phyloP scores from a whole-genome alignment of 2,113 vertebrate genomes.

The Shinisaurus crocodilurus region DNA sequence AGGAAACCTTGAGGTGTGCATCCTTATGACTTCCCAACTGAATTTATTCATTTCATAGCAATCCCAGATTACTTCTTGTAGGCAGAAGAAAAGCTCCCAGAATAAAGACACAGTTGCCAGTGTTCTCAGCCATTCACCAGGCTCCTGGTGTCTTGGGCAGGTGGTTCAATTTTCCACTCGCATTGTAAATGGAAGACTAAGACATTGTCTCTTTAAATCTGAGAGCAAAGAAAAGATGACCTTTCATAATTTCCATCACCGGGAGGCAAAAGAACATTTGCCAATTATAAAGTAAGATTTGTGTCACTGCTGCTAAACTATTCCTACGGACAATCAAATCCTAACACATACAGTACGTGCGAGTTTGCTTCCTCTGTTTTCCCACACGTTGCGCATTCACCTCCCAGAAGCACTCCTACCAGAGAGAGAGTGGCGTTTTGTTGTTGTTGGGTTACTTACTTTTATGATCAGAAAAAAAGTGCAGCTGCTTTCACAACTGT shows the following conservation, averaged over 20 bases:
- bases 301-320: background rate
- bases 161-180: constrained; percentile 48
- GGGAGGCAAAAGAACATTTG: constrained; percentile 5
- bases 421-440: fast-evolving
- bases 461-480: background rate
- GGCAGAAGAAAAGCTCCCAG: constrained; percentile 56
- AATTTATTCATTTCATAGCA: constrained; percentile 61
- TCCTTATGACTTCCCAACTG: constrained; percentile 59
- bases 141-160: constrained; percentile 51
- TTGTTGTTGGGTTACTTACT: background rate
- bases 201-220: constrained; percentile 22
- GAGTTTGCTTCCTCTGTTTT: constrained; percentile 13
- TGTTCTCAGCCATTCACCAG: constrained; percentile 34
- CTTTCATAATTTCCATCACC: constrained; percentile 20
- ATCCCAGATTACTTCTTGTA: constrained; percentile 40
- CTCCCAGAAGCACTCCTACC: background rate
- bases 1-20: constrained; percentile 61
- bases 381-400: background rate
- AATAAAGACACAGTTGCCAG: constrained; percentile 55
- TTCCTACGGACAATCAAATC: constrained; percentile 23
- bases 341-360: constrained; percentile 19
- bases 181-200: constrained; percentile 46
- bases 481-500: background rate
- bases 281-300: constrained; percentile 31
- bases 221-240: background rate